A percentile compares a stretch with the other conserved stretches of the same genome.
These are phyloP conservation scores for Mayetiola destructor DNA, from an alignment of 2,888 invertebrate genomes.

Conservation along the genomic window DNA sequence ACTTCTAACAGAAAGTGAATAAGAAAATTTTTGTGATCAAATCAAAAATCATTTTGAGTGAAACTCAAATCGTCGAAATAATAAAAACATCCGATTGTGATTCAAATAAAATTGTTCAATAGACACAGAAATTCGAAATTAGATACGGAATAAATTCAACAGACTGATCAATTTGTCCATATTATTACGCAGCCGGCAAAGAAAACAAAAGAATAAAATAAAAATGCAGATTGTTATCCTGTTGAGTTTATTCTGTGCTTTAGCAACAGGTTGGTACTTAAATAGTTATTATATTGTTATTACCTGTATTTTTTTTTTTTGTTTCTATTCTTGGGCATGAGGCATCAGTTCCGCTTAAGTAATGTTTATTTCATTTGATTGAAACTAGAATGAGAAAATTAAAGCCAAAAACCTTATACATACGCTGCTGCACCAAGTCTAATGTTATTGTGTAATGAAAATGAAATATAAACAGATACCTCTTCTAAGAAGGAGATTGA, in stretches of 20 bases:
- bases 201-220: conserved; percentile 17
- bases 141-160: not conserved
- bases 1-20: not conserved
- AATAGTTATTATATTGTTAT: not conserved
- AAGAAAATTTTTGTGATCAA: not conserved
- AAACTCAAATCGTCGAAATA: not conserved
- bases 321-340: not conserved
- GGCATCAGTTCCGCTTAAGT: not conserved
- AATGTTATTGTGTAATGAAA: not conserved
- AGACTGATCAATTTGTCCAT: too few species aligned
- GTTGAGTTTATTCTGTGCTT: conserved; percentile 26
- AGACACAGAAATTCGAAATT: not conserved
- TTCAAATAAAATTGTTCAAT: not conserved
- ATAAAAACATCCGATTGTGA: not conserved
- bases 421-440: too few species aligned
- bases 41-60: not conserved
- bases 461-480: too few species aligned
- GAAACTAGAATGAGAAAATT: not conserved
- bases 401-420: not conserved
- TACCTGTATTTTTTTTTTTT: not conserved
- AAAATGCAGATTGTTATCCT: conserved; percentile 27
- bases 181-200: too few species aligned
- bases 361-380: not conserved
- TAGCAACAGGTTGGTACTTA: conserved; percentile 28
- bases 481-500: not conserved